Percentiles rank a stretch among this genome's conserved stretches.
Conservation (phyloP, 1,140 invertebrate genomes). For the Ylistrum balloti region DNA sequence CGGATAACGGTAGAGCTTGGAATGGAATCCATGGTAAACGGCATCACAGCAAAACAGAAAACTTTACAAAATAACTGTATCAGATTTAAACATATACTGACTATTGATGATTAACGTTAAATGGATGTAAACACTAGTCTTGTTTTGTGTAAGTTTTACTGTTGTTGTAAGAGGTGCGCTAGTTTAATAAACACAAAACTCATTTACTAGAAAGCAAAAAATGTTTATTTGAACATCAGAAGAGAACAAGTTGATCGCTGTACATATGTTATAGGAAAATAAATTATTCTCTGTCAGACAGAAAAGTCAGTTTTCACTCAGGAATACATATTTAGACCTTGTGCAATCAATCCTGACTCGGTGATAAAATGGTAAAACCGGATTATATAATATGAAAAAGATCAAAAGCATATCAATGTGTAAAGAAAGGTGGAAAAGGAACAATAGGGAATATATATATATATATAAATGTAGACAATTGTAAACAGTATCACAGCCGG, state of each 20-base stretch:
- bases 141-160: too few species aligned
- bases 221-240: constrained; percentile 19
- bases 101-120: too few species aligned
- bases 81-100: too few species aligned
- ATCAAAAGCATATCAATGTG: not conserved
- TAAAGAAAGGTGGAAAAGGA: not conserved
- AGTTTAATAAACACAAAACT: too few species aligned
- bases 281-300: not conserved
- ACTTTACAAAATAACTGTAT: too few species aligned
- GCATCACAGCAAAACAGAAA: too few species aligned
- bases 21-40: too few species aligned
- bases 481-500: constrained; percentile 27
- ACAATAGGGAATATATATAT: not conserved
- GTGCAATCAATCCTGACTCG: constrained; percentile 31
- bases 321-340: not conserved
- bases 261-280: not conserved
- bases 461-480: not conserved
- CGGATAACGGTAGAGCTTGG: too few species aligned
- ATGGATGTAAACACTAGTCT: too few species aligned
- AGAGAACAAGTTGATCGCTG: constrained; percentile 31
- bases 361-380: not conserved
- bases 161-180: too few species aligned
- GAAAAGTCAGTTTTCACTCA: not conserved
- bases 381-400: constrained; percentile 36
- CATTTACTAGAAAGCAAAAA: constrained; percentile 4